A percentile compares a stretch with the other conserved stretches of the same genome.
These are phyloP conservation scores for Falco berigora DNA, from an alignment of 2,797 vertebrate species.

Conservation along the genomic window DNA sequence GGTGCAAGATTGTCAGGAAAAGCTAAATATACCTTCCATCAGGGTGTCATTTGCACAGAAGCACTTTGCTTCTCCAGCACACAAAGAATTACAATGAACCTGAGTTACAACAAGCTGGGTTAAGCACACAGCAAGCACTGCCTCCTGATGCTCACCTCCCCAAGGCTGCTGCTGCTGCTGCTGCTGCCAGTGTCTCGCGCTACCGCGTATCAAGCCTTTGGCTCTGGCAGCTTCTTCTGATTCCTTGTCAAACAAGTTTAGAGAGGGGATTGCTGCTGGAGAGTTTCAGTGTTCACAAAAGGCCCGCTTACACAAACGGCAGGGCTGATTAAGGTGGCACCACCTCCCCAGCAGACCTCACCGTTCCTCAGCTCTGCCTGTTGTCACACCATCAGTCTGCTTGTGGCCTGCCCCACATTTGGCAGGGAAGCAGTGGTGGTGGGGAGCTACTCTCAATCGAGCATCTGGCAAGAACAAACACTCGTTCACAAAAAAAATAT, in stretches of 20 bases:
- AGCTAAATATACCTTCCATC: background rate
- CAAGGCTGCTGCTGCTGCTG: no score
- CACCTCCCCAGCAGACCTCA: background rate
- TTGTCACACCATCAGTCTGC: background rate
- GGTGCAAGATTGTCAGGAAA: background rate
- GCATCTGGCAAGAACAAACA: background rate
- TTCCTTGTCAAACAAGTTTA: constrained; percentile 15
- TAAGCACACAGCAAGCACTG: background rate
- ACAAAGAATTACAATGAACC: background rate
- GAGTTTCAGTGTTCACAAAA: background rate
- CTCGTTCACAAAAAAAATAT: rapidly evolving
- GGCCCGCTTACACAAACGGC: background rate
- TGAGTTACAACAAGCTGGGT: background rate
- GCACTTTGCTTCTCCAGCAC: background rate
- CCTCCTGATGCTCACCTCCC: background rate
- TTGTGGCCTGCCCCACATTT: background rate
- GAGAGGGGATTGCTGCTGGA: background rate
- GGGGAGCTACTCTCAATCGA: background rate
- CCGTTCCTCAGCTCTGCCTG: rapidly evolving
- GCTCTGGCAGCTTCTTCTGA: background rate
- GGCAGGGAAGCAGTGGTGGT: no score
- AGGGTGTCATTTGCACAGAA: background rate
- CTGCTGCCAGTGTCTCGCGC: rapidly evolving
- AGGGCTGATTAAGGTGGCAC: background rate
- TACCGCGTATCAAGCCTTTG: background rate